Evolutionary conservation across 2,113 vertebrate genomes (phyloP), one percentile per base, ranked within the genome.

Genomic region (Formicarius rufipectus): DNA sequence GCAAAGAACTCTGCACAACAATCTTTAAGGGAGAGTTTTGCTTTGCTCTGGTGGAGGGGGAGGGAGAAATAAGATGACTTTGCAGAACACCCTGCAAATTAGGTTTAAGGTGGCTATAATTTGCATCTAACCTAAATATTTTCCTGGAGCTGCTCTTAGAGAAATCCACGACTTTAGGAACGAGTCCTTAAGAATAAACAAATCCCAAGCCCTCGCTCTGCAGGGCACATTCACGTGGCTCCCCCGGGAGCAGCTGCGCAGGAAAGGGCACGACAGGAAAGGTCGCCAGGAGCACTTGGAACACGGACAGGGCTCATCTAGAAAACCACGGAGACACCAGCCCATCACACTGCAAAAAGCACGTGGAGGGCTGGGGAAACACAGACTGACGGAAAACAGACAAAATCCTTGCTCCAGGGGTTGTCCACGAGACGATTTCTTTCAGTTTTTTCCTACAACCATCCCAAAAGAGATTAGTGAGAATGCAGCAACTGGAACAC

Each of bases 61-160:
- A 18, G 44, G n/a, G 12, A 85, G 12, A 49, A 88, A 35, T 16
- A 53, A 63, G 60, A 92, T 87, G 89, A 95, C 95, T 95, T 63
- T n/a, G 89, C 95, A 93, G 49, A 93, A 95, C 9, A 31, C 0
- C 2, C 35, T 31, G 35, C 19, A 81, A 92, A 84, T 68, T 45
- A 52, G 31, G 24, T 87, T 96, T 89, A 92, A 75, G 47, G 68
- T 52, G 56, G 80, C 82, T 95, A 5, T 60, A 89, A 94, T 72
- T 95, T 89, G 73, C 84, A 91, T 64, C 56, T 77, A 95, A 87
- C 63, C 91, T 67, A 92, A 95, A 89, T 94, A 95, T 94, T 93
- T 95, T 73, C 49, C 31, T 42, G 58, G 85, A 64, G 80, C 15
- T 87, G 66, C 74, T 90, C n/a, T 58, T 87, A 87, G 79, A 89